Percentiles rank a stretch among this genome's conserved stretches.
phyloP scores from a whole-genome alignment of 2,113 vertebrate genomes.

The Chionis minor region DNA sequence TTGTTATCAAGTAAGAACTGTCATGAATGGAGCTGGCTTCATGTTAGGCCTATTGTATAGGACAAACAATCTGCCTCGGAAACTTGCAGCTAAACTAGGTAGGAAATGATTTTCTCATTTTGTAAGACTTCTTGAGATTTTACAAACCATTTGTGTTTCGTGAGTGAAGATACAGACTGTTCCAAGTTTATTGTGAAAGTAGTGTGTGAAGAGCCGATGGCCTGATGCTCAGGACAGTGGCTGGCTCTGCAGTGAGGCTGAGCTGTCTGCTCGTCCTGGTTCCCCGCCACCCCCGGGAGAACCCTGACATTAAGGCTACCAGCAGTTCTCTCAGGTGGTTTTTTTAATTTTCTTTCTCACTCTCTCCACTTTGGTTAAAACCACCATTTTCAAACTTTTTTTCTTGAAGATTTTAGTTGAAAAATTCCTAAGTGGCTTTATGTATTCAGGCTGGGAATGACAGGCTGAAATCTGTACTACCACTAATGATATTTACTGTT shows the following conservation, averaged over 20 bases:
- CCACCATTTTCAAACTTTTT: neutral
- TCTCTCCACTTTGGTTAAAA: neutral
- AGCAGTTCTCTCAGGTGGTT: neutral
- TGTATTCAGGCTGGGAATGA: neutral
- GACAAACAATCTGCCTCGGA: neutral
- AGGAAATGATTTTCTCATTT: neutral
- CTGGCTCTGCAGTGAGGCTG: neutral
- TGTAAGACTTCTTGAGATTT: neutral
- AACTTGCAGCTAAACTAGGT: neutral
- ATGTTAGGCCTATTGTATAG: neutral
- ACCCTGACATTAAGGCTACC: neutral
- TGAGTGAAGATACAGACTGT: neutral
- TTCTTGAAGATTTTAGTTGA: neutral
- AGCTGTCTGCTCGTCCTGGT: neutral
- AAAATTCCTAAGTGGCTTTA: neutral
- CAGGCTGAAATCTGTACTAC: neutral
- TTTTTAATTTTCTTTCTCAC: neutral
- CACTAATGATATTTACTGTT: neutral
- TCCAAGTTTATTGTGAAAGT: neutral
- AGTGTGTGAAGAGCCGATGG: fast-evolving
- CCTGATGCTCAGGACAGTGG: neutral
- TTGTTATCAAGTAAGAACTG: neutral
- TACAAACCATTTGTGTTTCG: neutral
- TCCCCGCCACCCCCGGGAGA: fast-evolving
- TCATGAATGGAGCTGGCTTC: neutral